Conservation (phyloP, 2,797 vertebrate species). For the Gallinago nigripennis region DNA sequence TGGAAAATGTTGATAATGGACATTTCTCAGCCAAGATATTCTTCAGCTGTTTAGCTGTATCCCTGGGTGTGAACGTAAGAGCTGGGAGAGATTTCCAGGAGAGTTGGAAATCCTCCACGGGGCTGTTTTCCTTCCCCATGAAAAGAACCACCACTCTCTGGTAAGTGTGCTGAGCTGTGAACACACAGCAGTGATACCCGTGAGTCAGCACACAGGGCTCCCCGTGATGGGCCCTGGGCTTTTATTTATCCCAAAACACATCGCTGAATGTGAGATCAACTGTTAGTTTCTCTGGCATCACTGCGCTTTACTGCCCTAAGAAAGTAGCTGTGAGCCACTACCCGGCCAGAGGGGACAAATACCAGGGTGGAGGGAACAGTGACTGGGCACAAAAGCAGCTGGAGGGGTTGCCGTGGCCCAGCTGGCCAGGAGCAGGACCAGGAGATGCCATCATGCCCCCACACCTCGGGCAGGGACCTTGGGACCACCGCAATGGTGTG, state of each 20-base stretch:
- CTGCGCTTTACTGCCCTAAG: rapidly evolving
- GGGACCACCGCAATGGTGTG: background rate
- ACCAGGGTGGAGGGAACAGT: rapidly evolving
- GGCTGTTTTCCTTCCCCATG: background rate
- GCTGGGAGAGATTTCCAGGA: background rate
- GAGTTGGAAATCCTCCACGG: background rate
- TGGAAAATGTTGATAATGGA: background rate
- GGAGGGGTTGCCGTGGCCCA: rapidly evolving
- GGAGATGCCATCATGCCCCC: too few relatives aligned
- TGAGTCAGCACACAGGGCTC: background rate
- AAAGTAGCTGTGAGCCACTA: background rate
- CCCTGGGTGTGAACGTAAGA: background rate
- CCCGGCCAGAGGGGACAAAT: rapidly evolving
- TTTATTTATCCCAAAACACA: background rate
- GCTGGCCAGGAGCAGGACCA: rapidly evolving
- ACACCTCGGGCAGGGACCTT: too few relatives aligned
- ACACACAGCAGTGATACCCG: rapidly evolving
- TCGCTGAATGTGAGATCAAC: background rate
- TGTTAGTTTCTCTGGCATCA: background rate
- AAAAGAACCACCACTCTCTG: background rate
- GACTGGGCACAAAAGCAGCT: background rate
- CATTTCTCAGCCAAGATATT: background rate
- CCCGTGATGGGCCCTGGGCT: too few relatives aligned
- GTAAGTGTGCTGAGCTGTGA: background rate
- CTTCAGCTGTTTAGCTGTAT: background rate